phyloP scores from a whole-genome alignment of 1,140 invertebrate species.

The Pantala flavescens region DNA sequence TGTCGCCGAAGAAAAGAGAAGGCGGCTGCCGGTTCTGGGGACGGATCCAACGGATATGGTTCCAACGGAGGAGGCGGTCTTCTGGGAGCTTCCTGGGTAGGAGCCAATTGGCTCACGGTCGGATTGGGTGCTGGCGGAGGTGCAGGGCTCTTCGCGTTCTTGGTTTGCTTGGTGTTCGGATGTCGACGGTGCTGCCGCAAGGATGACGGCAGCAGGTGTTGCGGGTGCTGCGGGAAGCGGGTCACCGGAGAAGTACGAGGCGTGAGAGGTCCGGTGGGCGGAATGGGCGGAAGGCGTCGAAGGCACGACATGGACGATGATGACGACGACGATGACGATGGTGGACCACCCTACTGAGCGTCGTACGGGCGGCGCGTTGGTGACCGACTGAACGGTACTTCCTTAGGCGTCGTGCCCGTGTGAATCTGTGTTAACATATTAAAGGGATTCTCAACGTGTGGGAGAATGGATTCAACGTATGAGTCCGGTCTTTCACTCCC shows the following conservation, averaged over 20 bases:
- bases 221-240: background rate
- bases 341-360: background rate
- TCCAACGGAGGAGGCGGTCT: slow-evolving; percentile 29
- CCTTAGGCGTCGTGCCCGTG: background rate
- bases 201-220: slow-evolving; percentile 20
- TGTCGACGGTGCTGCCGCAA: slow-evolving; percentile 35
- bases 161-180: slow-evolving; percentile 38
- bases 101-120: slow-evolving; percentile 43
- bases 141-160: slow-evolving; percentile 33
- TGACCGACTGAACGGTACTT: background rate
- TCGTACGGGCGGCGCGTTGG: background rate
- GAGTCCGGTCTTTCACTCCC: too few species aligned
- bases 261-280: background rate
- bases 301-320: background rate
- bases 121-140: slow-evolving; percentile 37
- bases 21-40: background rate
- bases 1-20: slow-evolving; percentile 32
- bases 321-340: background rate
- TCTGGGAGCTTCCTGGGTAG: slow-evolving; percentile 19
- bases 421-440: background rate
- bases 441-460: too few species aligned
- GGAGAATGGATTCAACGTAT: too few species aligned
- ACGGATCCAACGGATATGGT: slow-evolving; percentile 22
- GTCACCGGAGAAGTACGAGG: background rate
- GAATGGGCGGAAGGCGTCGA: background rate